Conservation (phyloP, 2,888 invertebrate genomes). For the Venustoraphidia nigricollis region DNA sequence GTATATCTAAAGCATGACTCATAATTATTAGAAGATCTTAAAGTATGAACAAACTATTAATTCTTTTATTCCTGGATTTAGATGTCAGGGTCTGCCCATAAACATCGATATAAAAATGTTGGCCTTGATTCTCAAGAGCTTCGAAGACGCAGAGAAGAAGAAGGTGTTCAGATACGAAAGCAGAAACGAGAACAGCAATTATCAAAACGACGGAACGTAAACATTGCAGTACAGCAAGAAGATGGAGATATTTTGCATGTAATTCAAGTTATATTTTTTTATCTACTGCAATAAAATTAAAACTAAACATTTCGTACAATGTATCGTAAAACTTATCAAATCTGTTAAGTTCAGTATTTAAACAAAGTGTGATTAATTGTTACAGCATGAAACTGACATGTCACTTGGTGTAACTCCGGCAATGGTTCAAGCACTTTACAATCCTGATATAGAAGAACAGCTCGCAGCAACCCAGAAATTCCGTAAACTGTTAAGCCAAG, state of each 20-base stretch:
- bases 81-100: constrained; percentile 75
- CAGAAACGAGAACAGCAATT: constrained; percentile 91
- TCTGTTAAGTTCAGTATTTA: too few species aligned
- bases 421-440: constrained; percentile 75
- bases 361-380: background rate
- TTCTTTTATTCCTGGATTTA: constrained; percentile 18
- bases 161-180: constrained; percentile 89
- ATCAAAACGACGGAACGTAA: constrained; percentile 81
- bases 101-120: constrained; percentile 87
- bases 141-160: constrained; percentile 83
- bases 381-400: constrained; percentile 21
- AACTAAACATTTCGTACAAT: too few species aligned
- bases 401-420: constrained; percentile 48
- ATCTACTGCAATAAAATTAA: too few species aligned
- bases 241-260: constrained; percentile 13
- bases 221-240: constrained; percentile 23
- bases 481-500: constrained; percentile 80
- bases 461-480: constrained; percentile 82
- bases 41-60: background rate
- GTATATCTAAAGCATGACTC: too few species aligned
- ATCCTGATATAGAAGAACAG: constrained; percentile 60
- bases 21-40: too few species aligned
- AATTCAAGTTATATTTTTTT: background rate
- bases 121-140: constrained; percentile 85
- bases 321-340: too few species aligned